These are phyloP conservation scores for Sus cebifrons DNA, from an alignment of 2,797 vertebrate species.

Conservation along the genomic window DNA sequence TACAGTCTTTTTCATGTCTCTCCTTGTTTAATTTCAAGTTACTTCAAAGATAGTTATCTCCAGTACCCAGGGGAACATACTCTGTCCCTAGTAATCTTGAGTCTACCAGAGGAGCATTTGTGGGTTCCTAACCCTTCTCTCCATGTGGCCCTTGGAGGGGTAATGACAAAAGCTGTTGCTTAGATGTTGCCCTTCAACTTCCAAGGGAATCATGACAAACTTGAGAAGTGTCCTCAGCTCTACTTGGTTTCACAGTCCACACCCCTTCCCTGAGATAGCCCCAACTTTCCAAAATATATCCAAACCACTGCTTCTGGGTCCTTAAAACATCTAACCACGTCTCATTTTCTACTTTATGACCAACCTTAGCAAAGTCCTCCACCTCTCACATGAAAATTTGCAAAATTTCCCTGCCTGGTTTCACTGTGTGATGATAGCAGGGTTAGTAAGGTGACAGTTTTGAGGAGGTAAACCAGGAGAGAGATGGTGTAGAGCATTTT, in stretches of 20 bases:
- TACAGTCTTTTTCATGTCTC: no score
- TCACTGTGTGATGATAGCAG: neutral
- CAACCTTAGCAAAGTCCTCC: neutral
- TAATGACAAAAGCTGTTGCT: neutral
- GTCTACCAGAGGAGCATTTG: neutral
- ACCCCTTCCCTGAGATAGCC: neutral
- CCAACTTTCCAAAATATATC: neutral
- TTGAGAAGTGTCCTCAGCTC: neutral
- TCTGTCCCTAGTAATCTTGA: neutral
- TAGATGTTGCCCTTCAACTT: neutral
- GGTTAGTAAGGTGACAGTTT: neutral
- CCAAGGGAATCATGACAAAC: neutral
- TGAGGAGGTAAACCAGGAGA: neutral
- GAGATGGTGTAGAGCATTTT: neutral
- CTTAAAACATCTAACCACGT: neutral
- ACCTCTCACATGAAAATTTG: neutral
- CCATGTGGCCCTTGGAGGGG: neutral
- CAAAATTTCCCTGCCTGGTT: neutral
- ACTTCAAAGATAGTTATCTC: neutral
- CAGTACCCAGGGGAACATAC: no score
- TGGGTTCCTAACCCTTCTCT: neutral
- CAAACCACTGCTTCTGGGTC: neutral
- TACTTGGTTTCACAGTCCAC: neutral
- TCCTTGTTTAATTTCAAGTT: neutral
- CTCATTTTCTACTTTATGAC: neutral